Evolutionary conservation across 1,140 invertebrate species (phyloP), one percentile per base, ranked within the genome.

Genomic region (Drosophila ananassae): DNA sequence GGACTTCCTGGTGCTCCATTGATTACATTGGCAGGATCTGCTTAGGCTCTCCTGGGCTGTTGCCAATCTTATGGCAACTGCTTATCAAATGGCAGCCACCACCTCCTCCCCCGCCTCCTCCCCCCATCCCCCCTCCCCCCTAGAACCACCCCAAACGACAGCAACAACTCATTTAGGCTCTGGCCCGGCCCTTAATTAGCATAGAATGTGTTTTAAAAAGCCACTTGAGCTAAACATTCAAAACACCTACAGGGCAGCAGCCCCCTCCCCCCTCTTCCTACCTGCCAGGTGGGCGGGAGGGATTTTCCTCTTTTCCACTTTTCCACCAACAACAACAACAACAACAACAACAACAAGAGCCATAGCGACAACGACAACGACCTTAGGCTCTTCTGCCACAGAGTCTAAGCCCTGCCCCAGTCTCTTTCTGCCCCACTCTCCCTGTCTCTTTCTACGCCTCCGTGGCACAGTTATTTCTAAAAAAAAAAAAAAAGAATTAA

Each of bases 141-240:
- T 17, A 17, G 17, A 17, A 17, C 17, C 17, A 1, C 17, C 17
- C 17, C 17, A 17, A 17, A 17, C 17, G 17, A 17, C 17, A 17
- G 17, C 17, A 17, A 17, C 24, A 87, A 89, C 82, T 87, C 83
- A 87, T 87, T 87, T 87, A 79, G 66, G 52, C 64, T 22, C 41
- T 9, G 60, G 74, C 52, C 61, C 73, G 44, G 75, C 64, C 75
- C 83, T 87, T 87, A 87, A 87, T 87, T 87, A 87, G 83, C 83
- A 87, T 87, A 89, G 83, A 87, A 87, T 87, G 79, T 87, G 83
- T 87, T 83, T 83, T 87, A 89, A 87, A 87, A 87, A 89, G 83
- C 83, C 83, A 83, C 83, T 87, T 89, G 74, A 76, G 82, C 83
- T 87, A 87, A 87, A 89, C 83, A 89, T 87, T 87, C 82, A 82